Evolutionary conservation across 1,140 invertebrate genomes (phyloP), one percentile per base, ranked within the genome.

Genomic region (Potamilus streckersoni): DNA sequence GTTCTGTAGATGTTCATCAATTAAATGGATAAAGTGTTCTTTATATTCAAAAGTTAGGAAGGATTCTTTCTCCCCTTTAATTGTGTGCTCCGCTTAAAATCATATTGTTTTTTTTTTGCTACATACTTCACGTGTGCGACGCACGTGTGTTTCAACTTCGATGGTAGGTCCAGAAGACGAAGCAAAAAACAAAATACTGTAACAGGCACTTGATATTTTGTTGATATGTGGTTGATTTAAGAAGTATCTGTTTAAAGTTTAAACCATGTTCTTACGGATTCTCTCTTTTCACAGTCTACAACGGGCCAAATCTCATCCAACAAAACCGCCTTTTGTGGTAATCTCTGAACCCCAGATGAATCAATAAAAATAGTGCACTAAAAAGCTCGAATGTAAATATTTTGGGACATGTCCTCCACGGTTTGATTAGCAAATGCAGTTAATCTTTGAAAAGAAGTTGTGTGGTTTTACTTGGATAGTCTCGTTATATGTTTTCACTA

Each of bases 401-500:
- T 20, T 27, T 74, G 57, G 2, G 69, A 67, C 16, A 65, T 16
- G 20, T 74, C 58, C 23, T 75, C 31, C 6, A 20, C 56, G 1
- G 27, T 4, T 57, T 57, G 65, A n/a, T 61, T 61, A 20, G 73
- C 82, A n/a, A 68, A 64, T 19, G 73, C 69, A 16, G 73, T 66
- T 1, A 83, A 58, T 59, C 82, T 65, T 70, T 82, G 78, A 64
- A 83, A 5, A 83, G 63, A 15, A 82, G 38, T 38, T 82, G 72
- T 82, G 72, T 14, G 80, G 80, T 60, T 83, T 79, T 64, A 82
- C 31, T 23, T 72, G 31, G 16, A 78, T 31, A 5, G 19, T 73
- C 8, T 80, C 75, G 57, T 56, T 73, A 73, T 61, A 57, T 49
- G 73, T 63, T n/a, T 69, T 75, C 1, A 78, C 23, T 69, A n/a